Evolutionary conservation across 2,113 vertebrate species (phyloP), one percentile per base, ranked within the genome.

Genomic region (Mormyrus iriodes): DNA sequence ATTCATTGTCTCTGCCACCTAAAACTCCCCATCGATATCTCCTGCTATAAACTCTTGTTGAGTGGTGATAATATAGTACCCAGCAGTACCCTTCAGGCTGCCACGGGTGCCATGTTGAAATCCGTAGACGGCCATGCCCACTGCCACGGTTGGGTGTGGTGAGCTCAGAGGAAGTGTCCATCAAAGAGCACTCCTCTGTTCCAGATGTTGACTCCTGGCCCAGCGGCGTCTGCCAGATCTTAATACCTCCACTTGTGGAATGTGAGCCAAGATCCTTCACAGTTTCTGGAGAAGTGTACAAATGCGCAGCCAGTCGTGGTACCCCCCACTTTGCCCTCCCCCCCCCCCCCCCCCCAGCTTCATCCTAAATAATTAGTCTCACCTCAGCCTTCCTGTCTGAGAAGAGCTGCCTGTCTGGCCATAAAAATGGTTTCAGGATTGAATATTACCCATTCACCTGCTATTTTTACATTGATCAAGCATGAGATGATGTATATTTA

Each of bases 161-260:
- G 19, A 79, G 6, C 73, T 42, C 35, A 42, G 73, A 15, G 73
- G 73, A 79, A 35, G 73, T 39, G 69, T 42, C 31, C 31, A 35
- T 79, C 35, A 27, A 3, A 0, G 73, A 79, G 35, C 7, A 19
- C 31, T 42, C 73, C 31, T 31, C 61, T 69, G 61, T 31, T 69
- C 61, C 61, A 69, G 61, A 69, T 69, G 61, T 31, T 69, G 92
- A 93, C 94, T 93, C 93, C 91, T 86, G 91, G 92, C 90, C 48
- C 52, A 42, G 86, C 24, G 87, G 91, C 93, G 91, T 93, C 94
- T 94, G 90, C 94, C 92, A 94, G 94, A 92, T 92, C 91, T 93
- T 95, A 94, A 96, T 95, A 95, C 92, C 17, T 91, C 86, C 31
- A 91, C 93, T 92, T 94, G 93, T 95, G 94, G 95, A 96, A 96